phyloP scores from a whole-genome alignment of 1,140 invertebrate species.

The Venustaconcha ellipsiformis region DNA sequence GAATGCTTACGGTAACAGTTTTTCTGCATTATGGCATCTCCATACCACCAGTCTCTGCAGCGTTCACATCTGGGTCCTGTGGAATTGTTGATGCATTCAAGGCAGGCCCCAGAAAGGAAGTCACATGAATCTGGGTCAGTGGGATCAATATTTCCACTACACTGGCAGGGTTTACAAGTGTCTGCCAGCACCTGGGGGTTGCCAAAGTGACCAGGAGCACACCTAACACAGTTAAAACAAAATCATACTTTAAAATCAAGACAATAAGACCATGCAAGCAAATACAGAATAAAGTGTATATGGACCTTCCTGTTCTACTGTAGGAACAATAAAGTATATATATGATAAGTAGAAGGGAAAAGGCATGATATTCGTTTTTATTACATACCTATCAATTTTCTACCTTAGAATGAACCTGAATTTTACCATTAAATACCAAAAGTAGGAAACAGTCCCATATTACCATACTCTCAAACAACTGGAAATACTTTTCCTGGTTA shows the following conservation, averaged over 20 bases:
- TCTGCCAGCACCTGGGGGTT: conserved; percentile 47
- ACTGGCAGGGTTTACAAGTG: conserved; percentile 88
- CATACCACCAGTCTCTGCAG: conserved; percentile 88
- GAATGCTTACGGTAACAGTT: conserved; percentile 82
- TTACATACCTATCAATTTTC: too few species aligned
- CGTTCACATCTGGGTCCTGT: conserved; percentile 90
- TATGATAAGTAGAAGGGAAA: too few species aligned
- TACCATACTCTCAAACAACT: too few species aligned
- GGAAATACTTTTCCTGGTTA: too few species aligned
- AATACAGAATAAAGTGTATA: too few species aligned
- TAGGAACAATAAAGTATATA: too few species aligned
- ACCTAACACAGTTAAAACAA: conserved; percentile 35
- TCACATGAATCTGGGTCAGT: conserved; percentile 85
- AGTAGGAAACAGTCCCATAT: too few species aligned
- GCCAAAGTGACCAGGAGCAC: conserved; percentile 63
- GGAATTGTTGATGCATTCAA: conserved; percentile 93
- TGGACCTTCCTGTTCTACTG: too few species aligned
- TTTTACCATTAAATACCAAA: too few species aligned
- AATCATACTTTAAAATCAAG: not conserved
- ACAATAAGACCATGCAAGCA: too few species aligned
- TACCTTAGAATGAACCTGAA: too few species aligned
- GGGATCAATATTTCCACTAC: conserved; percentile 94
- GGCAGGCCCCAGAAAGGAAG: conserved; percentile 87
- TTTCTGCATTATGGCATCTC: conserved; percentile 89
- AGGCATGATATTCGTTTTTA: too few species aligned